Conservation (phyloP, 2,888 invertebrate species). For the Pseudococcus longispinus region DNA sequence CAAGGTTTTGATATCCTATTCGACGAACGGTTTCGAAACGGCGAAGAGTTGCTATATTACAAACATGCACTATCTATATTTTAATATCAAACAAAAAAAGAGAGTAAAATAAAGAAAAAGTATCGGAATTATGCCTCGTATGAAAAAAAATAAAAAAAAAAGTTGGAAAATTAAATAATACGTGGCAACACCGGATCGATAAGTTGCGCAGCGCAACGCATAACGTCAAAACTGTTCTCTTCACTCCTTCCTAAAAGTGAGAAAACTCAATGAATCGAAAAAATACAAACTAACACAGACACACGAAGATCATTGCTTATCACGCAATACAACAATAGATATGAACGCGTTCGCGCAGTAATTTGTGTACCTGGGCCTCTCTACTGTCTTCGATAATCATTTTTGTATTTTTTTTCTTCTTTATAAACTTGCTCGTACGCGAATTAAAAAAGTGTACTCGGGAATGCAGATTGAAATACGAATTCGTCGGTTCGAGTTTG, state of each 20-base stretch:
- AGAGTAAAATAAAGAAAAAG: not conserved
- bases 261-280: conserved; percentile 41
- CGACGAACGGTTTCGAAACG: not conserved
- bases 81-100: not conserved
- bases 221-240: not conserved
- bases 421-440: not conserved
- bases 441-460: not conserved
- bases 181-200: conserved; percentile 54
- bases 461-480: not conserved
- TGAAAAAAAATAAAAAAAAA: not conserved
- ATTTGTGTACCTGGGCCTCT: conserved; percentile 45
- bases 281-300: conserved; percentile 42
- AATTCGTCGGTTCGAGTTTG: not conserved
- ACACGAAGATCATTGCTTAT: conserved; percentile 27
- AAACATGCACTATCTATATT: not conserved
- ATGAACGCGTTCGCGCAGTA: conserved; percentile 43
- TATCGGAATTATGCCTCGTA: not conserved
- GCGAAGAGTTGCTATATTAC: not conserved
- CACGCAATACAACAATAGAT: conserved; percentile 50
- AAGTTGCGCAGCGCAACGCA: conserved; percentile 46
- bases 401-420: not conserved
- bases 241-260: not conserved
- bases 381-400: conserved; percentile 4
- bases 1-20: not conserved
- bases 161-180: conserved; percentile 29